A percentile compares a stretch with the other conserved stretches of the same genome.
phyloP scores from a whole-genome alignment of 2,888 invertebrate species.

The Barypeithes pellucidus region DNA sequence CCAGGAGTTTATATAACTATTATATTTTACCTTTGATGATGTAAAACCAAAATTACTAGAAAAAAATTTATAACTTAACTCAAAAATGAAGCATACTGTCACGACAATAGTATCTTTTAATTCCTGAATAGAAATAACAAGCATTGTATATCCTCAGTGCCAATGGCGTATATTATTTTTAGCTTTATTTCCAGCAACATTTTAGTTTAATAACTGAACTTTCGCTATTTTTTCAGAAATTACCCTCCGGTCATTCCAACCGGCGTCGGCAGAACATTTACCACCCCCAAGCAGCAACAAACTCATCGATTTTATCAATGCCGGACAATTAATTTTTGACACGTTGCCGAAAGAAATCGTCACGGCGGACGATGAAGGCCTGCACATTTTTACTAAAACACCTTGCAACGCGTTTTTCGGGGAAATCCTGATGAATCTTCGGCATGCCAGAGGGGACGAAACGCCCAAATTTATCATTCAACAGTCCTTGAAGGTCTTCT shows the following conservation, averaged over 20 bases:
- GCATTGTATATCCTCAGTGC: too few relatives aligned
- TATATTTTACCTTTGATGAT: too few relatives aligned
- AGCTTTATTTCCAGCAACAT: too few relatives aligned
- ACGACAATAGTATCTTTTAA: too few relatives aligned
- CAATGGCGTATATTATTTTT: too few relatives aligned
- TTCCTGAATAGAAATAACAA: too few relatives aligned
- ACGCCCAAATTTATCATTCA: constrained; percentile 60
- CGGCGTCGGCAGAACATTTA: not conserved
- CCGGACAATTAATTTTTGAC: constrained; percentile 55
- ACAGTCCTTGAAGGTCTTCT: constrained; percentile 64
- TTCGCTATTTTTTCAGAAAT: constrained; percentile 1
- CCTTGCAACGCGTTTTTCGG: constrained; percentile 70
- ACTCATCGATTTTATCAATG: constrained; percentile 55
- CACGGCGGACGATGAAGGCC: constrained; percentile 67
- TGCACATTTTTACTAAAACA: constrained; percentile 68
- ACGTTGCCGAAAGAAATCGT: constrained; percentile 63
- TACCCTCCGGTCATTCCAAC: constrained; percentile 7
- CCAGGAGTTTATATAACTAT: too few relatives aligned
- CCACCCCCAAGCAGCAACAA: constrained; percentile 34
- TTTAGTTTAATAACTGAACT: too few relatives aligned
- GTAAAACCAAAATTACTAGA: too few relatives aligned
- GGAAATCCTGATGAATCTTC: constrained; percentile 65
- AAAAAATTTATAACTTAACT: too few relatives aligned
- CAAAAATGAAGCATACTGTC: too few relatives aligned
- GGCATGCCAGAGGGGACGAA: constrained; percentile 54